Base-by-base conservation (phyloP, 53 echinoderm and acorn worm species). In the Echinarachnius parma region DNA sequence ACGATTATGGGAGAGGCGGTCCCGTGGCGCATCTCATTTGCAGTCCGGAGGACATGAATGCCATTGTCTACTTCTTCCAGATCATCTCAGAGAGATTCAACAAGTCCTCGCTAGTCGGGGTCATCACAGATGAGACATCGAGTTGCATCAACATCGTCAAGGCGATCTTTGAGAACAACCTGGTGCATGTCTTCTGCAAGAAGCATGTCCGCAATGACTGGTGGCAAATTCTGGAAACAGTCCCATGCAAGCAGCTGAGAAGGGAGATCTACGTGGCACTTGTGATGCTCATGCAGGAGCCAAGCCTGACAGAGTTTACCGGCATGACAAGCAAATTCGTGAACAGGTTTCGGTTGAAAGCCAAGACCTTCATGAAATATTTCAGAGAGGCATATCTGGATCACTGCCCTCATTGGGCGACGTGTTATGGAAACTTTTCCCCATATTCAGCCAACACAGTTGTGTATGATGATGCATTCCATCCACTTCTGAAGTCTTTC, bases 11-110 rank as follows among this genome's bases (percentile, higher is more conserved):
- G 3, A 69, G 70, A 24, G 70, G 70, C 20, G 20, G 53, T 69
- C 52, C 70, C 20, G 70, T 69, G 53, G 70, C 70, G 15, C 70
- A 69, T 69, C 70, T 69, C 2, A 35, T 69, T 15, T 69, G 70
- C 27, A 69, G 70, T 37, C 70, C 52, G 0, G 53, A 69, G 10
- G 54, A 69, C 34, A 52, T 53, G 53, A 28, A 34, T 14, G 70
- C 70, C 2, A 21, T 69, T 24, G 33, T 69, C 34, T 69, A 69
- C 35, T 69, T 69, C 32, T 69, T 69, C 27, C 53, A 69, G 36
- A 26, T 37, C 5, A 53, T 69, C 5, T 21, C 53, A 3, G 70
- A 69, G 33, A 32, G 52, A 10, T 69, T 50, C 70, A 50, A 69
- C 54, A 50, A 34, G 22, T 69, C 70, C 4, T 32, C 37, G 32